These are phyloP conservation scores for Psittacula echo DNA, from an alignment of 2,797 vertebrate genomes.

Conservation along the genomic window DNA sequence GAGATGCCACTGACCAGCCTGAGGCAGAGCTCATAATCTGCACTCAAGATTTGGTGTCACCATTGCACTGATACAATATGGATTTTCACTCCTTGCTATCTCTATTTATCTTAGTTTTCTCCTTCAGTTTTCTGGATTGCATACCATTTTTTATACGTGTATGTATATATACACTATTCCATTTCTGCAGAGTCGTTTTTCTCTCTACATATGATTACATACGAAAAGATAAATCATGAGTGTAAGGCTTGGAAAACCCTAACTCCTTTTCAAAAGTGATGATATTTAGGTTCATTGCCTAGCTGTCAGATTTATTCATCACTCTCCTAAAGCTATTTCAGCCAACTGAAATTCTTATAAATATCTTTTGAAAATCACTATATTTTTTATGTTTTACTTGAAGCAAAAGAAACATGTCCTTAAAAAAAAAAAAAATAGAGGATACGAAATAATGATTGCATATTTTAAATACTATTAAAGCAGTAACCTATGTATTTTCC, in stretches of 20 bases:
- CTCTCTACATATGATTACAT: neutral
- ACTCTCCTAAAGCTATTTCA: conserved; percentile 55
- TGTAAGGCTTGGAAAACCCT: neutral
- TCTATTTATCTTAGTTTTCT: neutral
- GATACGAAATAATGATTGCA: neutral
- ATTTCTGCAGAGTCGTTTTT: neutral
- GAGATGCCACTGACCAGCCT: neutral
- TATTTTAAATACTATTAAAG: neutral
- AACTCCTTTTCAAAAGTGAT: conserved; percentile 43
- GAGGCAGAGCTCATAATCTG: neutral
- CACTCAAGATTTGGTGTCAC: neutral
- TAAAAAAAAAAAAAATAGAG: neutral
- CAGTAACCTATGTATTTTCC: neutral
- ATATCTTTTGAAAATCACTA: conserved; percentile 33
- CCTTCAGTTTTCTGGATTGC: neutral
- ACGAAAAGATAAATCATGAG: neutral
- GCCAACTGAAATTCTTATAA: conserved; percentile 42
- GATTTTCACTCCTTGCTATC: neutral
- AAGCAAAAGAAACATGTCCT: conserved; percentile 23
- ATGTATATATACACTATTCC: neutral
- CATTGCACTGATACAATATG: neutral
- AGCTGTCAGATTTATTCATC: conserved; percentile 48
- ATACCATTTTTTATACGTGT: neutral
- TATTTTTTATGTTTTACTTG: conserved; percentile 48
- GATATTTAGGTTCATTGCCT: conserved; percentile 32